Evolutionary conservation across 1,140 invertebrate species (phyloP).

Genomic region (Tetragonula clypearis): DNA sequence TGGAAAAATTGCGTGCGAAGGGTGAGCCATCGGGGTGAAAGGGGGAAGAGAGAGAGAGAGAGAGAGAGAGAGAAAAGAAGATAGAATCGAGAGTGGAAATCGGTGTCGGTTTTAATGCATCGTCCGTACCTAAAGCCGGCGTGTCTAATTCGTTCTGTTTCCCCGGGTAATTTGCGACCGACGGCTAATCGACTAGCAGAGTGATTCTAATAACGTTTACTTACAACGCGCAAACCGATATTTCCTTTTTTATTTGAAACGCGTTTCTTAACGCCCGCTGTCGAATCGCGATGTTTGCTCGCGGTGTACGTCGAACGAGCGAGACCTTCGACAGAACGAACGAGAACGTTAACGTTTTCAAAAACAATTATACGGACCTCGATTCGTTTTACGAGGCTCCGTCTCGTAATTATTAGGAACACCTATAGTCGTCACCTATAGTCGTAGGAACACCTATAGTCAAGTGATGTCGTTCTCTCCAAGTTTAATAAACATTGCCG

Average conservation of each 20-base stretch:
- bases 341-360: background rate
- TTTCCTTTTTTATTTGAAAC: conserved; percentile 52
- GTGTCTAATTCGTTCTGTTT: conserved; percentile 50
- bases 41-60: no score
- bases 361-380: conserved; percentile 16
- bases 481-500: no score
- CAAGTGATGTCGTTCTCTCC: no score
- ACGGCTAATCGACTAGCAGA: conserved; percentile 57
- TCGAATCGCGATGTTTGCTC: background rate
- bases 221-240: conserved; percentile 37
- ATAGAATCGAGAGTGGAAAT: background rate
- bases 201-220: conserved; percentile 55
- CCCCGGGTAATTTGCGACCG: conserved; percentile 44
- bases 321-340: background rate
- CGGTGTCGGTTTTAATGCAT: background rate
- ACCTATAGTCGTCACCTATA: no score
- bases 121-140: background rate
- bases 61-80: background rate
- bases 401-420: no score
- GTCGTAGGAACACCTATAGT: no score
- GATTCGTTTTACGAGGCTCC: conserved; percentile 1
- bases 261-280: conserved; percentile 36
- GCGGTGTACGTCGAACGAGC: background rate
- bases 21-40: background rate
- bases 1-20: conserved; percentile 43